A percentile compares a stretch with the other conserved stretches of the same genome.
phyloP scores from a whole-genome alignment of 2,888 invertebrate species.

The Dermolepida albohirtum region DNA sequence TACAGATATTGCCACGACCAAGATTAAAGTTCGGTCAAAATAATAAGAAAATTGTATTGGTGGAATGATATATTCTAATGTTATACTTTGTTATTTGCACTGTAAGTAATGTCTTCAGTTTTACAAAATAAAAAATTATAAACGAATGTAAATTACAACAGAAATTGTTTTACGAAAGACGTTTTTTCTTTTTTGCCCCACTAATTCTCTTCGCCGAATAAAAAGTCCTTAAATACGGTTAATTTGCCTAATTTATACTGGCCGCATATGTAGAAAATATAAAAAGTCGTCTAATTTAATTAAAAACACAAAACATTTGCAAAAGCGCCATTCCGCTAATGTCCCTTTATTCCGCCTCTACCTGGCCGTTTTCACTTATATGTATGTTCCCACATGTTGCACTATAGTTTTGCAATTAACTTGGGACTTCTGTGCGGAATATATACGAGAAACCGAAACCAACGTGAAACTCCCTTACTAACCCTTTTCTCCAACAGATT shows the following conservation, averaged over 20 bases:
- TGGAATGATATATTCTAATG: too few relatives aligned
- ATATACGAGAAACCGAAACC: conserved; percentile 18
- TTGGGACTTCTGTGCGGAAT: conserved; percentile 42
- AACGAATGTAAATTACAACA: background rate
- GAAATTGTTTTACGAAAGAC: background rate
- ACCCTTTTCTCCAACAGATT: conserved; percentile 33
- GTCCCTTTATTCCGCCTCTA: conserved; percentile 44
- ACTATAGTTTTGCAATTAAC: conserved; percentile 67
- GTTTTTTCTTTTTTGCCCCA: conserved; percentile 4
- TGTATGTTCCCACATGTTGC: conserved; percentile 64
- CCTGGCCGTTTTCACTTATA: conserved; percentile 47
- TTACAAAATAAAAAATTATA: background rate
- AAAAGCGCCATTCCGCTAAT: conserved; percentile 54
- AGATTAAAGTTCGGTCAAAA: too few relatives aligned
- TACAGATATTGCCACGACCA: too few relatives aligned
- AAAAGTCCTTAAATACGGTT: conserved; percentile 43
- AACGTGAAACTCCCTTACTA: conserved; percentile 25
- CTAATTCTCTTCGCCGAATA: conserved; percentile 33
- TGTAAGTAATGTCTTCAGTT: too few relatives aligned
- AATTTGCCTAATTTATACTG: conserved; percentile 45
- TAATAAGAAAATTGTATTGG: too few relatives aligned
- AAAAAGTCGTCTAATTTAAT: conserved; percentile 61
- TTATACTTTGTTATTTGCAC: too few relatives aligned
- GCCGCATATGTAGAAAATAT: conserved; percentile 53
- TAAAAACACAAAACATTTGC: conserved; percentile 60